Percentiles rank a stretch among this genome's conserved stretches.
These are phyloP conservation scores for Diplazon laetatorius DNA, from an alignment of 2,888 invertebrate species.

Conservation along the genomic window DNA sequence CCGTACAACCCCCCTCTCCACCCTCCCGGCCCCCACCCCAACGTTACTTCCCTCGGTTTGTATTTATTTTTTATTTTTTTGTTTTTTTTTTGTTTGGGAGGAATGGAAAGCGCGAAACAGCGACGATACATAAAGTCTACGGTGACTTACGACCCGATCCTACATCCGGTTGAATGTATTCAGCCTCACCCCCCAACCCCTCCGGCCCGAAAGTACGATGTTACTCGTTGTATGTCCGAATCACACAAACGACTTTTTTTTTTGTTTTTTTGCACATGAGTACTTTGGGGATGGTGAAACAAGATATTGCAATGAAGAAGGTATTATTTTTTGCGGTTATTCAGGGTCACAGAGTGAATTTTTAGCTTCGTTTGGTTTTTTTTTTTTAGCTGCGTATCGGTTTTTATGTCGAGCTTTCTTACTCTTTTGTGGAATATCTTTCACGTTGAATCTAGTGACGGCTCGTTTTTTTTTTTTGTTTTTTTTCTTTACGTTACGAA, in stretches of 20 bases:
- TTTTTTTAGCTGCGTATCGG: background rate
- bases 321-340: background rate
- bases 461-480: background rate
- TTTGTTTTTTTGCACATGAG: background rate
- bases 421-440: background rate
- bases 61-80: conserved; percentile 19
- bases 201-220: conserved; percentile 5
- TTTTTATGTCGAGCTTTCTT: background rate
- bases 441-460: too few species aligned
- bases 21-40: too few species aligned
- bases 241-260: conserved; percentile 24
- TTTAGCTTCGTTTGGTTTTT: background rate
- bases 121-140: conserved; percentile 36
- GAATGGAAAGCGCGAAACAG: conserved; percentile 45
- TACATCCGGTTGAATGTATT: background rate
- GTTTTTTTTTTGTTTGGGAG: conserved; percentile 18
- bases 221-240: conserved; percentile 25
- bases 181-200: too few species aligned
- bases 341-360: background rate
- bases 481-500: too few species aligned
- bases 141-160: conserved; percentile 48
- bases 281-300: background rate
- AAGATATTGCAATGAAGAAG: background rate
- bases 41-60: conserved; percentile 17
- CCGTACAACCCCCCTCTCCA: background rate